Evolutionary conservation across 1,140 invertebrate genomes (phyloP), one percentile per base, ranked within the genome.

Genomic region (Eumaeus atala): DNA sequence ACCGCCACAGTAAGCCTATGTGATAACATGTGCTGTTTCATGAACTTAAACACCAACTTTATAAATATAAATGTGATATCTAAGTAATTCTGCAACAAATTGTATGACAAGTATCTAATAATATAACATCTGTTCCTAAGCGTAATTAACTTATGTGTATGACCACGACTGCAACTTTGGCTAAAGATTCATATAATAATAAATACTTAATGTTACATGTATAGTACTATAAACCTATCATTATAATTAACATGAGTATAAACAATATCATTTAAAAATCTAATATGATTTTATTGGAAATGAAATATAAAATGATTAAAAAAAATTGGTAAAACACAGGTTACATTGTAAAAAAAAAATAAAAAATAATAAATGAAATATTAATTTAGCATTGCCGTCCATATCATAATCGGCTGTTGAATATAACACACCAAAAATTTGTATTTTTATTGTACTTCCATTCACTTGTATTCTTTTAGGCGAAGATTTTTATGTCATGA

Each of bases 21-120:
- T 44, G 40, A 44, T 44, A 44, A 44, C 40, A 28, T 28, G 40
- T 44, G 40, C 14, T 44, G 7, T 44, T 16, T 16, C 40, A 44
- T 37, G 16, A 44, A 44, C 40, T 44, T 16, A 44, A 44, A 44
- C 40, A 44, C 40, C 40, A 44, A 44, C 14, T 44, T 16, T 16
- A 44, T 44, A 44, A 16, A 44, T 44, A 44, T 44, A 18, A 17
- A 44, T 44, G 40, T 44, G 40, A 44, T 44, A 44, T 44, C 14
- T 44, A 44, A 44, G 2, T 44, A 44, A 8, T 44, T 44, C 40
- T 44, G 40, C 40, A 16, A 16, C 40, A 44, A 9, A 44, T 44
- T 44, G 40, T 44, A 44, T 44, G 17, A 17, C 16, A 44, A 16
- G 2, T 16, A 28, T 16, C 40, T 14, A 44, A 14, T 44, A 44